phyloP scores from a whole-genome alignment of 1,140 invertebrate species.

The Dufourea novaeangliae region DNA sequence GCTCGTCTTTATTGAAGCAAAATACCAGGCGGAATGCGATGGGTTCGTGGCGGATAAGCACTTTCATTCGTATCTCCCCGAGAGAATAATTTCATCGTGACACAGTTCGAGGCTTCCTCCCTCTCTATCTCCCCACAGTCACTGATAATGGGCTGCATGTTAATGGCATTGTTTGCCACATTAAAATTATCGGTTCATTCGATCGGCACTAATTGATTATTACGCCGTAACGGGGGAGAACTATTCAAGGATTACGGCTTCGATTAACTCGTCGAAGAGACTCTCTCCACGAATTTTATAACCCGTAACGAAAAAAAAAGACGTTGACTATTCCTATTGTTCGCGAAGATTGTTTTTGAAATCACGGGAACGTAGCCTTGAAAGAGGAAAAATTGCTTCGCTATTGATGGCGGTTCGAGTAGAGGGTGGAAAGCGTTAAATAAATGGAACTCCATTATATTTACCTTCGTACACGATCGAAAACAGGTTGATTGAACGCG shows the following conservation, averaged over 20 bases:
- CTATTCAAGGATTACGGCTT: conserved; percentile 36
- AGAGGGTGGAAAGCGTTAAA: no score
- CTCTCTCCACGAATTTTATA: background rate
- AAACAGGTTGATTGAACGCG: no score
- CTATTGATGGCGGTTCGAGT: no score
- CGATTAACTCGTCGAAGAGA: conserved; percentile 39
- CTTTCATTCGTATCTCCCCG: conserved; percentile 28
- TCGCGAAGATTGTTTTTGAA: background rate
- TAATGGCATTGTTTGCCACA: conserved; percentile 62
- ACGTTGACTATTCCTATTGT: no score
- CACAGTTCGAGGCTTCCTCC: conserved; percentile 27
- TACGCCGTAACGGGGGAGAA: conserved; percentile 29
- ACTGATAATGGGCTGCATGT: conserved; percentile 53
- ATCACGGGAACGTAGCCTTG: background rate
- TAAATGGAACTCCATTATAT: no score
- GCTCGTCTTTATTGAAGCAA: conserved; percentile 23
- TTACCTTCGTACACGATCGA: no score
- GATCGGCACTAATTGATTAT: conserved; percentile 57
- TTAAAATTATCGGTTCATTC: conserved; percentile 58
- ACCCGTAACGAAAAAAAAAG: no score
- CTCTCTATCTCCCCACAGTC: background rate
- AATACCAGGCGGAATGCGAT: conserved; percentile 19
- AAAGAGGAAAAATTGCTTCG: no score
- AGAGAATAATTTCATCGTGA: conserved; percentile 31
- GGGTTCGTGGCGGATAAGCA: conserved; percentile 36